Conservation (phyloP, 2,888 invertebrate species). For the Plebejus anna region DNA sequence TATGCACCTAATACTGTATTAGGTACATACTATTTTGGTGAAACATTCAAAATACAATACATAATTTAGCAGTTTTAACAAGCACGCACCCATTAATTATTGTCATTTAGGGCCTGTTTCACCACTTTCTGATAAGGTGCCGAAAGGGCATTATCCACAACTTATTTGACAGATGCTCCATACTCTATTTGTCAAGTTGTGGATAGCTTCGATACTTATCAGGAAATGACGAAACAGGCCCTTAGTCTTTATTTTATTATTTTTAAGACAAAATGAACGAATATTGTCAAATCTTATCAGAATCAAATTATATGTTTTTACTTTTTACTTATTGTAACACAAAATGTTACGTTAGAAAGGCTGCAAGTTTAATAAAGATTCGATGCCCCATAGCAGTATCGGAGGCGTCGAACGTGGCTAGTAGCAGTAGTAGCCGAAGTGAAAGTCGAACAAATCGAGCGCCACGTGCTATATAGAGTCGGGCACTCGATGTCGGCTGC, state of each 20-base stretch:
- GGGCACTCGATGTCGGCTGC: slow-evolving; percentile 40
- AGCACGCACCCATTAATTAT: not conserved
- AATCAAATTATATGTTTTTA: not conserved
- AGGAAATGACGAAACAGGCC: too few relatives aligned
- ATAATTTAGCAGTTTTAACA: not conserved
- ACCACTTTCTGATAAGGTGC: too few relatives aligned
- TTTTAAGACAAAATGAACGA: not conserved
- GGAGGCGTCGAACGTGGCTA: slow-evolving; percentile 38
- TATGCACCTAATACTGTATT: too few relatives aligned
- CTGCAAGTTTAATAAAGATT: not conserved
- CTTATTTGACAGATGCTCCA: too few relatives aligned
- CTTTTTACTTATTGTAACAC: not conserved
- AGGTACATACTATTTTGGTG: too few relatives aligned
- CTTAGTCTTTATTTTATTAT: too few relatives aligned
- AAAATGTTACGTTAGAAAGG: not conserved
- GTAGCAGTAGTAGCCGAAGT: slow-evolving; percentile 46
- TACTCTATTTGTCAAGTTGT: too few relatives aligned
- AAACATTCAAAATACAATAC: not conserved
- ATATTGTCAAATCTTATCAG: not conserved
- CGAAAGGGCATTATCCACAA: too few relatives aligned
- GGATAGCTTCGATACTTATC: too few relatives aligned
- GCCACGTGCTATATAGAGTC: slow-evolving; percentile 32
- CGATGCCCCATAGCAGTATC: slow-evolving; percentile 35
- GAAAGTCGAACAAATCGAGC: slow-evolving; percentile 51
- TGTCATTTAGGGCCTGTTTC: too few relatives aligned